A percentile compares a stretch with the other conserved stretches of the same genome.
phyloP scores from a whole-genome alignment of 1,140 invertebrate genomes.

The Pseudomyrmex gracilis region DNA sequence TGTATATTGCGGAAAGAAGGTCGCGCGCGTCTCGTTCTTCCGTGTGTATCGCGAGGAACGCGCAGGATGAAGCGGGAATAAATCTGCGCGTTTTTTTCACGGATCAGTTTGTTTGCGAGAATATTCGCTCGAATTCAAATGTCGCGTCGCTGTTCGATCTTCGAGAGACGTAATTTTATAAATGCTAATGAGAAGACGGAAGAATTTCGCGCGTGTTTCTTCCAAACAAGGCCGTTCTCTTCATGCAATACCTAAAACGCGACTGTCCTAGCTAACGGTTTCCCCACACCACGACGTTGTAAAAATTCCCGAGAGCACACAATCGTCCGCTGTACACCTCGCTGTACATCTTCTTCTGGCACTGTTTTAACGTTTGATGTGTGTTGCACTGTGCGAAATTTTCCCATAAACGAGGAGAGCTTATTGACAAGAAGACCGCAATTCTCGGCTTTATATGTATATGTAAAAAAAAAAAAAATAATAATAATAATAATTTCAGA shows the following conservation, averaged over 20 bases:
- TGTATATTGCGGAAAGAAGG: background rate
- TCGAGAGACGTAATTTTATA: too few relatives aligned
- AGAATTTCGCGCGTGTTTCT: constrained; percentile 23
- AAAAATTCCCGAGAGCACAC: constrained; percentile 2
- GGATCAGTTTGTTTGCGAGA: too few relatives aligned
- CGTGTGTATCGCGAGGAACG: too few relatives aligned
- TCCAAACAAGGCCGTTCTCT: constrained; percentile 4
- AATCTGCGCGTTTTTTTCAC: too few relatives aligned
- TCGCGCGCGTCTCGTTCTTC: background rate
- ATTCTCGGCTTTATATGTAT: constrained; percentile 39
- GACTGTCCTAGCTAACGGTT: constrained; percentile 9
- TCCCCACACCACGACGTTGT: background rate
- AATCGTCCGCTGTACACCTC: background rate
- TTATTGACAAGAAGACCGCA: constrained; percentile 1
- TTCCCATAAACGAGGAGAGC: background rate
- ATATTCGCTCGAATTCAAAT: too few relatives aligned
- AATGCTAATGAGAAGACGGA: background rate
- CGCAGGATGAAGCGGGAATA: too few relatives aligned
- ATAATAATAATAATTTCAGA: constrained; percentile 63
- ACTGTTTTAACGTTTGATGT: background rate
- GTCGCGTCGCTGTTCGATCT: too few relatives aligned
- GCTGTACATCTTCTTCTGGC: background rate
- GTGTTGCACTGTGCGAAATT: background rate
- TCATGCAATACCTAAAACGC: background rate
- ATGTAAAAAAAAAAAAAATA: constrained; percentile 20